Evolutionary conservation across 2,797 vertebrate genomes (phyloP).

Genomic region (Serranus cabrilla): DNA sequence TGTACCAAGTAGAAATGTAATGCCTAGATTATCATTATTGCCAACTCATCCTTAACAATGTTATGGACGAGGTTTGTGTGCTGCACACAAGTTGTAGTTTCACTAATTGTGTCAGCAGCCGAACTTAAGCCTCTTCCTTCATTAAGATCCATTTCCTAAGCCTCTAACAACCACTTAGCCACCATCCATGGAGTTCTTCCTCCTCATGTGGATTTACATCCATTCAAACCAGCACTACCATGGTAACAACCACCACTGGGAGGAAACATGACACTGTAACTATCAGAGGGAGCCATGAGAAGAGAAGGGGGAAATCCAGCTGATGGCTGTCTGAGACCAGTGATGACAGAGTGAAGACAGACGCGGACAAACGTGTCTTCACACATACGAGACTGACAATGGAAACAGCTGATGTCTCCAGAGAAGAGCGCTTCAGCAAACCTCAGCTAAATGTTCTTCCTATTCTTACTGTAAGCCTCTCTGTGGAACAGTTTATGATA

Average conservation of each 20-base stretch:
- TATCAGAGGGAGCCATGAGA: conserved; percentile 34
- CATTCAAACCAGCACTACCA: conserved; percentile 47
- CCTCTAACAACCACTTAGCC: conserved; percentile 71
- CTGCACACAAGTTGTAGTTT: conserved; percentile 32
- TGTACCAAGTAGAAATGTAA: neutral
- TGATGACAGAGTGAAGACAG: conserved; percentile 75
- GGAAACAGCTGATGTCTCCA: conserved; percentile 57
- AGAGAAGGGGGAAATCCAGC: conserved; percentile 74
- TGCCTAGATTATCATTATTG: conserved; percentile 3
- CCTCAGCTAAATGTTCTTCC: conserved; percentile 49
- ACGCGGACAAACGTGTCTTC: conserved; percentile 51
- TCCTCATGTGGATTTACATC: conserved; percentile 57
- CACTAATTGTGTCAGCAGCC: conserved; percentile 46
- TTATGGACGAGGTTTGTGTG: neutral
- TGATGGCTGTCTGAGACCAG: conserved; percentile 65
- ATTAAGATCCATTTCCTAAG: conserved; percentile 74
- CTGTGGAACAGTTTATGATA: conserved; percentile 28
- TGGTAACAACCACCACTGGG: conserved; percentile 58
- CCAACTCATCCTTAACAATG: conserved; percentile 1
- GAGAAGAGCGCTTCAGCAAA: conserved; percentile 22
- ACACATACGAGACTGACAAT: conserved; percentile 51
- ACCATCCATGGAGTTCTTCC: conserved; percentile 36
- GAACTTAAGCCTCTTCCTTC: conserved; percentile 66
- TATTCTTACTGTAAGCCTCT: conserved; percentile 63
- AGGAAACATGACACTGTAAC: conserved; percentile 72